These are phyloP conservation scores for Byasa hedistus DNA, from an alignment of 2,888 invertebrate species.

Conservation along the genomic window DNA sequence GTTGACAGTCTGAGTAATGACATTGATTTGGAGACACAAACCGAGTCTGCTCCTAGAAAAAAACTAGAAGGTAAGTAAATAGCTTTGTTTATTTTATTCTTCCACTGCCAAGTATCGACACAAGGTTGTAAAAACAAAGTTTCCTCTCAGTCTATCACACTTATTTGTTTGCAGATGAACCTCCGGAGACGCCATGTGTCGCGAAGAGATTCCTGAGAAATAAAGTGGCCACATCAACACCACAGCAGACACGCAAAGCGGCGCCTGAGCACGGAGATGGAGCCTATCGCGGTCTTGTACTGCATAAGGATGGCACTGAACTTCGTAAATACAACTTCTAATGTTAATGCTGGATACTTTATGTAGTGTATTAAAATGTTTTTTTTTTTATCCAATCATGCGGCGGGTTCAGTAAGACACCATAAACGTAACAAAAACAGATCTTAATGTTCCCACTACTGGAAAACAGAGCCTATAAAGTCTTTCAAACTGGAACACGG, in stretches of 20 bases:
- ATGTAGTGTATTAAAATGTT: no score
- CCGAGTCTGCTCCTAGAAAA: constrained; percentile 69
- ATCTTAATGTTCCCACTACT: no score
- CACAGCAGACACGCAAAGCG: constrained; percentile 46
- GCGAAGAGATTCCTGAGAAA: constrained; percentile 50
- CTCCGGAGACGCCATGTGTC: constrained; percentile 55
- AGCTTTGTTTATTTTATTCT: neutral
- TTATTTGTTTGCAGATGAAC: constrained; percentile 44
- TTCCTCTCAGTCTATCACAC: neutral
- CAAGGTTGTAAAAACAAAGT: neutral
- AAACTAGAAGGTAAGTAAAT: constrained; percentile 54
- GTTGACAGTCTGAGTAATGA: constrained; percentile 71
- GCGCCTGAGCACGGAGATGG: constrained; percentile 49
- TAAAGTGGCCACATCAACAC: constrained; percentile 66
- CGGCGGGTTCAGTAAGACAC: no score
- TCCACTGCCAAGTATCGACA: neutral
- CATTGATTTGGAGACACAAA: constrained; percentile 69
- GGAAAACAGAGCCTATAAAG: no score
- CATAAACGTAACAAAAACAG: no score
- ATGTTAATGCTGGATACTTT: neutral
- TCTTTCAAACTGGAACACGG: no score
- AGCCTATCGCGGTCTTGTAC: constrained; percentile 65
- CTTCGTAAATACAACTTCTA: constrained; percentile 53
- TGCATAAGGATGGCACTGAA: constrained; percentile 70
- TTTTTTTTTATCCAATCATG: no score